Evolutionary conservation across 2,888 invertebrate species (phyloP).

Genomic region (Conomelus anceps): DNA sequence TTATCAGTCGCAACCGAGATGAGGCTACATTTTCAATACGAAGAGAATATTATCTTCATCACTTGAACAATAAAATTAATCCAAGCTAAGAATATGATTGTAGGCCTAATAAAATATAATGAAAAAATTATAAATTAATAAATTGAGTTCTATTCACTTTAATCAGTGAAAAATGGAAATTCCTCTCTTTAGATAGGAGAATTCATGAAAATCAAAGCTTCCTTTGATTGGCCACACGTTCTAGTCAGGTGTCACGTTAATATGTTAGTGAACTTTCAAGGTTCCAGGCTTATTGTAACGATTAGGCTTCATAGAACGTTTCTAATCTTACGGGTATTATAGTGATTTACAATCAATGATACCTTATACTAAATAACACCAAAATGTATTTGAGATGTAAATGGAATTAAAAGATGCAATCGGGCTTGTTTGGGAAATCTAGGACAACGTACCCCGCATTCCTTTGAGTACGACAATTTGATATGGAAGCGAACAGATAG

Average conservation of each 20-base stretch:
- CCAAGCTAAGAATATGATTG: too few relatives aligned
- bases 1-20: too few relatives aligned
- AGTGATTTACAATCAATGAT: neutral
- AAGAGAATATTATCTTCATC: too few relatives aligned
- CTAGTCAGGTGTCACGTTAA: neutral
- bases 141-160: too few relatives aligned
- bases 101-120: too few relatives aligned
- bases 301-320: neutral
- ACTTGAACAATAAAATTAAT: too few relatives aligned
- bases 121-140: too few relatives aligned
- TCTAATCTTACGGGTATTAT: neutral
- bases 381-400: neutral
- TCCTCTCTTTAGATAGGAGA: too few relatives aligned
- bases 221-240: neutral
- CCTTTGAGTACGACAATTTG: neutral
- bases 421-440: neutral
- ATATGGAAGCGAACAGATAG: neutral
- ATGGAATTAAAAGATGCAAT: neutral
- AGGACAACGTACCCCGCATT: neutral
- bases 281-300: neutral
- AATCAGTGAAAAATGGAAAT: too few relatives aligned
- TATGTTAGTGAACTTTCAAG: neutral
- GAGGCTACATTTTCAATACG: too few relatives aligned
- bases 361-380: too few relatives aligned
- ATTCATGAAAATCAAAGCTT: too few relatives aligned